phyloP scores from a whole-genome alignment of 2,888 invertebrate species.

The Agonopterix alstromeriana region DNA sequence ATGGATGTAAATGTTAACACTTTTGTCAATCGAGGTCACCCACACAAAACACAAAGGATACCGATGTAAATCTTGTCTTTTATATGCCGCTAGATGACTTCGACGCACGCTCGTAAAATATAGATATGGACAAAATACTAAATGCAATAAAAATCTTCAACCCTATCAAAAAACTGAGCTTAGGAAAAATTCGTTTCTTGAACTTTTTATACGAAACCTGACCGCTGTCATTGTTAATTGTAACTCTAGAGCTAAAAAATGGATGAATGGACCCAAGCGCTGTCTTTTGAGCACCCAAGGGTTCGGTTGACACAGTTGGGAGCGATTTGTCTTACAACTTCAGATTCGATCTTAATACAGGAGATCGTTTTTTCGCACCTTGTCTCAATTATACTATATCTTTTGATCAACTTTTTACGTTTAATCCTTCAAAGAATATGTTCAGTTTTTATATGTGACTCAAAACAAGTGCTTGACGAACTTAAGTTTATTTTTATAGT shows the following conservation, averaged over 20 bases:
- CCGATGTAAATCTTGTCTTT: constrained; percentile 63
- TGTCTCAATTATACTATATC: constrained; percentile 42
- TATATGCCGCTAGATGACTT: constrained; percentile 46
- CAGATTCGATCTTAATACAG: constrained; percentile 57
- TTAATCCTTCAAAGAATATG: constrained; percentile 9
- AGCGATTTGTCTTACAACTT: constrained; percentile 68
- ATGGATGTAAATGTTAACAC: constrained; percentile 68
- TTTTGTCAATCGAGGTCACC: constrained; percentile 67
- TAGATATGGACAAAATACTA: constrained; percentile 63
- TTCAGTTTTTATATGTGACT: constrained; percentile 4
- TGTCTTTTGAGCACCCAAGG: constrained; percentile 50
- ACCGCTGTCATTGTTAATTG: constrained; percentile 70
- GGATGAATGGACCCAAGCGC: constrained; percentile 52
- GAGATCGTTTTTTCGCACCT: constrained; percentile 58
- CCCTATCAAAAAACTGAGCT: constrained; percentile 34
- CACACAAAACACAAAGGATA: constrained; percentile 53
- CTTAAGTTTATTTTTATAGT: constrained; percentile 40
- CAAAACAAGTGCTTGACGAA: constrained; percentile 13
- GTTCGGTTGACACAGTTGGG: constrained; percentile 63
- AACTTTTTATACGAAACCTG: constrained; percentile 56
- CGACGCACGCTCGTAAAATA: constrained; percentile 57
- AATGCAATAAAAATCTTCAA: constrained; percentile 56
- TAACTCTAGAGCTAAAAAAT: constrained; percentile 55
- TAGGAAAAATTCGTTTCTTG: constrained; percentile 40
- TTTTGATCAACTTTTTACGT: constrained; percentile 17